Evolutionary conservation across 2,888 invertebrate species (phyloP).

Genomic region (Agrilus biguttatus): DNA sequence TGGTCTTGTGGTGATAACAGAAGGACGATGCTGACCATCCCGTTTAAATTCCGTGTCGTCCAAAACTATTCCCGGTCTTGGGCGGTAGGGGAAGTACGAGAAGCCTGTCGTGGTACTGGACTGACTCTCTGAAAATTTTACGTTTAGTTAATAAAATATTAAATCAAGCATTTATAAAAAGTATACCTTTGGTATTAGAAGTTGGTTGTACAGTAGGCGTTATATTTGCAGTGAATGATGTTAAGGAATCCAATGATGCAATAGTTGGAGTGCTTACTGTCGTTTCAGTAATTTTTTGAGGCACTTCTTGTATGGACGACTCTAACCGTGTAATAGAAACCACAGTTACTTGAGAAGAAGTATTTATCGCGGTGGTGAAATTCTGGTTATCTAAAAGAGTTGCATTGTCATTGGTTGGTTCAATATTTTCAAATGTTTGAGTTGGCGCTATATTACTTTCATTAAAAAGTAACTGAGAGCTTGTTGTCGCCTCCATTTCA

Average conservation of each 20-base stretch:
- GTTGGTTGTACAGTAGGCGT: no score
- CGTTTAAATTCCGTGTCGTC: slow-evolving; percentile 74
- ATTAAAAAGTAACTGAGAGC: background rate
- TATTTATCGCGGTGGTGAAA: slow-evolving; percentile 2
- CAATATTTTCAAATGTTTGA: background rate
- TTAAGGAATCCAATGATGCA: no score
- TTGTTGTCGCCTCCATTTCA: background rate
- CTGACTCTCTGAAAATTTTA: slow-evolving; percentile 1
- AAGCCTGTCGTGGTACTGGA: slow-evolving; percentile 26
- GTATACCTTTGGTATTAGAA: no score
- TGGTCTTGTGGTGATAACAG: slow-evolving; percentile 27
- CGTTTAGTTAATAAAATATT: background rate
- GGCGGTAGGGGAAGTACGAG: slow-evolving; percentile 49
- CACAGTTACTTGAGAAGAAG: slow-evolving; percentile 8
- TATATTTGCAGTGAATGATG: no score
- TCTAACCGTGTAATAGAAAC: slow-evolving; percentile 26
- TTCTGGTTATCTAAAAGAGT: slow-evolving; percentile 3
- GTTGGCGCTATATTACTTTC: background rate
- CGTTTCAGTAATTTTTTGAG: slow-evolving; percentile 17
- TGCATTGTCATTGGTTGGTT: slow-evolving; percentile 5
- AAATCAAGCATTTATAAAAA: no score
- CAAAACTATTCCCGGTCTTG: slow-evolving; percentile 72
- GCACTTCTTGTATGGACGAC: slow-evolving; percentile 30
- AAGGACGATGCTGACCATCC: slow-evolving; percentile 32
- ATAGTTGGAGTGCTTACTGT: slow-evolving; percentile 7